Conservation (phyloP, 2,888 invertebrate genomes). For the Bimastos eiseni region DNA sequence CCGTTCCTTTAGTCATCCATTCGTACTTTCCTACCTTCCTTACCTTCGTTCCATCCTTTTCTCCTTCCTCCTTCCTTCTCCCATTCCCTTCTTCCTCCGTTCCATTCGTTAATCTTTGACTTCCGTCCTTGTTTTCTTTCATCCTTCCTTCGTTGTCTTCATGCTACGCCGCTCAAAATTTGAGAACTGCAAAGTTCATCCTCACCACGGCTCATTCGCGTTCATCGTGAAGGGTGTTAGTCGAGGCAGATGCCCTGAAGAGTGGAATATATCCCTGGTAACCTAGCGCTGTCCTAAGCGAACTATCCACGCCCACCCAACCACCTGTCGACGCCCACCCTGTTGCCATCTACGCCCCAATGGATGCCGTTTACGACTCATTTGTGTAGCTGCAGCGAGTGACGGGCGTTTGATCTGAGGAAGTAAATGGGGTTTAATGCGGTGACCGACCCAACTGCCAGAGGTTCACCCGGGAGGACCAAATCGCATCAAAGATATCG, state of each 20-base stretch:
- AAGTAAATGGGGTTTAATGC: constrained; percentile 13
- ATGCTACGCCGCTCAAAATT: not conserved
- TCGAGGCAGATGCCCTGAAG: not conserved
- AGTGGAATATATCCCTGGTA: not conserved
- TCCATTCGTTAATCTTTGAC: too few relatives aligned
- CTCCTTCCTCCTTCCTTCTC: not conserved
- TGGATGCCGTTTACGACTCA: not conserved
- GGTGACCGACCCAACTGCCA: not conserved
- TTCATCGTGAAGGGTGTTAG: not conserved
- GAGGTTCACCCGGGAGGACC: not conserved
- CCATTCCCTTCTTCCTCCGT: not conserved
- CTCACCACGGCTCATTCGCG: not conserved
- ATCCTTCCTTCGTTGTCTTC: not conserved
- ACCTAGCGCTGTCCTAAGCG: not conserved
- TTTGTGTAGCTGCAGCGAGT: not conserved
- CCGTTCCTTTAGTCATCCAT: too few relatives aligned
- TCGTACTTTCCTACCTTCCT: too few relatives aligned
- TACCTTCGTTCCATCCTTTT: too few relatives aligned
- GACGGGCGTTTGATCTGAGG: not conserved
- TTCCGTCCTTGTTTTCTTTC: not conserved
- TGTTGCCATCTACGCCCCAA: not conserved
- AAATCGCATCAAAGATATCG: not conserved
- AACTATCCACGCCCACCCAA: not conserved
- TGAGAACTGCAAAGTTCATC: not conserved
- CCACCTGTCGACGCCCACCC: not conserved